Evolutionary conservation across 2,113 vertebrate genomes (phyloP).

Genomic region (Hipposideros armiger): DNA sequence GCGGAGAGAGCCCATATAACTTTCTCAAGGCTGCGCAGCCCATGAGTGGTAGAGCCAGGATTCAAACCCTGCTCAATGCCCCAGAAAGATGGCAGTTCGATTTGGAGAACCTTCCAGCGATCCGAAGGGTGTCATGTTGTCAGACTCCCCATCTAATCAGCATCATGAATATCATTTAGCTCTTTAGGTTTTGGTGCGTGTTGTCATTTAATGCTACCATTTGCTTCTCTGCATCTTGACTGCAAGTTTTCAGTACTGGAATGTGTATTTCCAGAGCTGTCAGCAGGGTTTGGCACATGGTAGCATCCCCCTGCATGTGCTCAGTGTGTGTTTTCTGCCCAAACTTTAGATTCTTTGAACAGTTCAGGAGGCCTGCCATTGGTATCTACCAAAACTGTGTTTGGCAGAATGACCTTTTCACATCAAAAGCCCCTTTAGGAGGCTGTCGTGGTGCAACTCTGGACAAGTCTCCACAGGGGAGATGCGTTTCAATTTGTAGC

Average conservation of each 20-base stretch:
- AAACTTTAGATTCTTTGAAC: not conserved
- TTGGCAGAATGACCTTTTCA: not conserved
- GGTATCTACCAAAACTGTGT: not conserved
- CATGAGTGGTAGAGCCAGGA: accelerated
- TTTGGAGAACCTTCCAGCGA: not conserved
- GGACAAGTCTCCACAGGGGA: not conserved
- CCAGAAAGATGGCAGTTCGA: too few species aligned
- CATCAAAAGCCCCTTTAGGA: slow-evolving; percentile 1
- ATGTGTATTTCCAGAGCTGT: not conserved
- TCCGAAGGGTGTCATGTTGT: not conserved
- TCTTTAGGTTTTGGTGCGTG: not conserved
- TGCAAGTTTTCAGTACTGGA: not conserved
- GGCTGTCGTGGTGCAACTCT: not conserved
- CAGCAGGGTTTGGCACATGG: not conserved
- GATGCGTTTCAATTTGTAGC: not conserved
- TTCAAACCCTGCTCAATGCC: not conserved
- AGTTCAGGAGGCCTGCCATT: not conserved
- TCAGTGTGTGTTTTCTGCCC: not conserved
- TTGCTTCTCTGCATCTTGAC: not conserved
- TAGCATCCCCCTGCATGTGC: not conserved
- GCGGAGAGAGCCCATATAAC: not conserved
- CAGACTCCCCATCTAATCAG: not conserved
- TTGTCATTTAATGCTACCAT: not conserved
- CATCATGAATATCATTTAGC: not conserved
- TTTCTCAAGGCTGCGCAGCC: not conserved